Percentiles rank a stretch among this genome's conserved stretches.
Evolutionary conservation across 2,888 invertebrate genomes (phyloP).

Genomic region (Lepetodrilus schrolli): DNA sequence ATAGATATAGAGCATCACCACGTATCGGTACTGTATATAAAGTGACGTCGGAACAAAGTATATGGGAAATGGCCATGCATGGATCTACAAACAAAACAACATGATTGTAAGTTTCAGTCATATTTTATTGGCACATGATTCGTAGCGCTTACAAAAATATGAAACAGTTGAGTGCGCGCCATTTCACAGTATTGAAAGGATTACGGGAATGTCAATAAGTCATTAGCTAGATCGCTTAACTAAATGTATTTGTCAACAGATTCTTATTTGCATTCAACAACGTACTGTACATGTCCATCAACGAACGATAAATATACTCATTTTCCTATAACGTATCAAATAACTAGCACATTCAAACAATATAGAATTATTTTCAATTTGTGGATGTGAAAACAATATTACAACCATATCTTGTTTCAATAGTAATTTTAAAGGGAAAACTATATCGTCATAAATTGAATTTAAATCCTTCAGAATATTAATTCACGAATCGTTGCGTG

Average conservation of each 20-base stretch:
- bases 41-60: too few species aligned
- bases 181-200: slow-evolving; percentile 21
- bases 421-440: too few species aligned
- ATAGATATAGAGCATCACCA: too few species aligned
- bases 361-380: too few species aligned
- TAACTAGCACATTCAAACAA: too few species aligned
- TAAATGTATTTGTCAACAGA: too few species aligned
- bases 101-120: not conserved
- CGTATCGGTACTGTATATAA: not conserved
- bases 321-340: not conserved
- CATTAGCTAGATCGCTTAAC: not conserved
- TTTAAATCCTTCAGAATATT: too few species aligned
- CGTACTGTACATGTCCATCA: not conserved
- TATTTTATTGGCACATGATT: slow-evolving; percentile 17
- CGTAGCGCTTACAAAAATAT: slow-evolving; percentile 20
- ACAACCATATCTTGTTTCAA: too few species aligned
- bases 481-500: too few species aligned
- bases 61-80: not conserved
- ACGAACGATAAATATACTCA: not conserved
- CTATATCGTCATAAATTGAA: too few species aligned
- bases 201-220: not conserved
- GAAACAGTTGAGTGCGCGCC: slow-evolving; percentile 16
- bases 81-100: not conserved
- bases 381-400: too few species aligned
- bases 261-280: too few species aligned